phyloP scores from a whole-genome alignment of 2,113 vertebrate genomes.

The Nanger granti region DNA sequence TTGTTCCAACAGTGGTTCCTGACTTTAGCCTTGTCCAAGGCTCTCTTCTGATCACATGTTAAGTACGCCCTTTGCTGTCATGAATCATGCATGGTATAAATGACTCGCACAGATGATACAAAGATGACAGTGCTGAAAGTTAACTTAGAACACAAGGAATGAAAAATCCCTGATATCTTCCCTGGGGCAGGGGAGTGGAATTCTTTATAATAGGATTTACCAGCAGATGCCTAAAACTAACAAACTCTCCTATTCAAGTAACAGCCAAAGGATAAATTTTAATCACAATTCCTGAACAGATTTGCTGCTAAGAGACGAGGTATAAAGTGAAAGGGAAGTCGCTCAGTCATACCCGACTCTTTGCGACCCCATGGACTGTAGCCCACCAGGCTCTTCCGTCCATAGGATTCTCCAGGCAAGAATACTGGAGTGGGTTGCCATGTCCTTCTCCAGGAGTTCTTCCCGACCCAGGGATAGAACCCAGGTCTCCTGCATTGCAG shows the following conservation, averaged over 20 bases:
- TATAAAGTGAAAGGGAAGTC: too few species aligned
- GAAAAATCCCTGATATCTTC: background rate
- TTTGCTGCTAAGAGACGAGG: background rate
- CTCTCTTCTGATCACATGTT: background rate
- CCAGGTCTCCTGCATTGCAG: too few species aligned
- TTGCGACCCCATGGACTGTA: too few species aligned
- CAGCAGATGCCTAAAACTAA: background rate
- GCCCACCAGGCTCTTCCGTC: too few species aligned
- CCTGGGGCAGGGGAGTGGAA: background rate
- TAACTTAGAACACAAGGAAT: background rate
- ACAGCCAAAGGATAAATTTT: background rate
- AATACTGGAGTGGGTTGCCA: too few species aligned
- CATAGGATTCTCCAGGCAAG: too few species aligned
- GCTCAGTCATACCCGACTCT: too few species aligned
- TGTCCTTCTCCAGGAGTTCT: too few species aligned
- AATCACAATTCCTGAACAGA: background rate
- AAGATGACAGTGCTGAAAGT: background rate
- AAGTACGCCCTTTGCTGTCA: background rate
- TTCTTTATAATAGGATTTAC: background rate
- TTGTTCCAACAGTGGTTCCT: background rate
- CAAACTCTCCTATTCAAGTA: background rate
- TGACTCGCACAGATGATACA: background rate
- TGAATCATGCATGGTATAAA: background rate
- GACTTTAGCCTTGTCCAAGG: background rate
- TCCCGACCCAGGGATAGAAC: too few species aligned